Base-by-base conservation (phyloP, 2,113 vertebrate genomes). In the Mustela lutreola region DNA sequence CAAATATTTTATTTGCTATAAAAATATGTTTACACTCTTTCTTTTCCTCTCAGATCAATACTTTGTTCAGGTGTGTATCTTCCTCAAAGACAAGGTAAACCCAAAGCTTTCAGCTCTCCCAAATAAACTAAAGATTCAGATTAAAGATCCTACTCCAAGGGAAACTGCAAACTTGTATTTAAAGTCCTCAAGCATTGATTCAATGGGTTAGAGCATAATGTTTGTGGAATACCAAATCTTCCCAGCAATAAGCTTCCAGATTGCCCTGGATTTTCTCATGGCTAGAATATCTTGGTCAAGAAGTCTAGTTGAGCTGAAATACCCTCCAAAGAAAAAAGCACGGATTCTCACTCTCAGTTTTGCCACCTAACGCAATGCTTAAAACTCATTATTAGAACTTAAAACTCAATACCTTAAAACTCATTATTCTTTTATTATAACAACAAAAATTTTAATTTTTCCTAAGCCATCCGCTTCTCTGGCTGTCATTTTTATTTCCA, bases 61-160 rank as follows among this genome's bases (percentile, higher is more conserved):
- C 15, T 63, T 19, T 53, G 7, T 65, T 93, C n/a, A 82, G 15
- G 9, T 22, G 0, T 91, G n/a, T 26, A 7, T 3, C 56, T 85
- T 92, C 60, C 81, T 71, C 45, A 85, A 94, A 91, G 22, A 65
- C 11, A 96, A 94, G 9, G 19, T 67, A 50, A 67, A 11, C 33
- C 48, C 42, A 91, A 85, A 78, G 6, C 24, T 81, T 96, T 91
- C 86, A 73, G 71, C 2, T 92, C 42, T 89, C 45, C 16, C 48
- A 87, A 92, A 48, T 67, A 94, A 89, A 91, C 24, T 56, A 76
- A 86, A 93, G 65, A 90, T 73, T 60, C 60, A 82, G 24, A 92
- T 82, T 42, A 58, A 92, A 94, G 50, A 45, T 65, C 16, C 36
- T 94, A n/a, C n/a, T 86, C 50, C 80, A 95, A 16, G 16, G 16